A percentile compares a stretch with the other conserved stretches of the same genome.
Evolutionary conservation across 2,113 vertebrate species (phyloP).

Genomic region (Numida meleagris): DNA sequence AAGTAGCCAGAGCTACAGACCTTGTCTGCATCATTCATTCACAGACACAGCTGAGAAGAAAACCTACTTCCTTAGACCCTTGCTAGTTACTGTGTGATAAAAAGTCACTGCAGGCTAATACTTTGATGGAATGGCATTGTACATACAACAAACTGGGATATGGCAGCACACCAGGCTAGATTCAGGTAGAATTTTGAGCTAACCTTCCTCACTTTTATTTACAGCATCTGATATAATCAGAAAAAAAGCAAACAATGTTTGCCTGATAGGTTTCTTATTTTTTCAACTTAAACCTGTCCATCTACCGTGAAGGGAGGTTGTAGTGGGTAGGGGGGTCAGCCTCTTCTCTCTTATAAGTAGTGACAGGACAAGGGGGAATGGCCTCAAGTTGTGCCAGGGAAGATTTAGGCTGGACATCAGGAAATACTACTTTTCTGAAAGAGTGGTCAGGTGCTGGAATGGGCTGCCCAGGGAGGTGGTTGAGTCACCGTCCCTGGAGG

Average conservation of each 20-base stretch:
- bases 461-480: too few species aligned
- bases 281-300: neutral
- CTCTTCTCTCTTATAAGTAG: too few species aligned
- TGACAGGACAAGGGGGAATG: too few species aligned
- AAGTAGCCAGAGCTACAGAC: neutral
- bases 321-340: too few species aligned
- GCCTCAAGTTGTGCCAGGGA: too few species aligned
- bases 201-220: neutral
- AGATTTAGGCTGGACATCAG: too few species aligned
- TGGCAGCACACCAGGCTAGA: neutral
- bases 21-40: neutral
- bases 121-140: neutral
- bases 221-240: neutral
- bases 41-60: constrained; percentile 2
- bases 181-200: neutral
- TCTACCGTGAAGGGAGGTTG: too few species aligned
- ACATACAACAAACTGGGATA: neutral
- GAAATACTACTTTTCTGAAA: too few species aligned
- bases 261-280: neutral
- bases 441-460: too few species aligned
- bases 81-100: neutral
- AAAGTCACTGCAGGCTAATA: neutral
- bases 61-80: neutral
- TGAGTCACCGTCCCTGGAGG: too few species aligned
- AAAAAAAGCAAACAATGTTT: neutral